Evolutionary conservation across 2,888 invertebrate species (phyloP).

Genomic region (Selenia dentaria): DNA sequence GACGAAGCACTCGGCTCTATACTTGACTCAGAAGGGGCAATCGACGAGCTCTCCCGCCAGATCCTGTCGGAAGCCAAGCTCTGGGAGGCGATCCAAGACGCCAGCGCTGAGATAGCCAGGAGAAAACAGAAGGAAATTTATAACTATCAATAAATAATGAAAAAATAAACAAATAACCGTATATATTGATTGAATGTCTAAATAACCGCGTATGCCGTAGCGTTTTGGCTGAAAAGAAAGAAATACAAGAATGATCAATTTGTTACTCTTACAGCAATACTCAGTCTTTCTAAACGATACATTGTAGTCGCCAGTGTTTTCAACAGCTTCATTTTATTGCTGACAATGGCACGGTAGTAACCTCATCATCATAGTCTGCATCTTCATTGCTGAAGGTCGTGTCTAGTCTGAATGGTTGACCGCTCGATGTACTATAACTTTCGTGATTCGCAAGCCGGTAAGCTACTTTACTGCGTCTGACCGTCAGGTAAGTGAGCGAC

Average conservation of each 20-base stretch:
- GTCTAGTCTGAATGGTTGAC: too few relatives aligned
- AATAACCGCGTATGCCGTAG: slow-evolving; percentile 38
- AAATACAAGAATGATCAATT: not conserved
- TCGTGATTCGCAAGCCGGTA: too few relatives aligned
- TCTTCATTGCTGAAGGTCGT: too few relatives aligned
- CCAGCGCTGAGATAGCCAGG: slow-evolving; percentile 88
- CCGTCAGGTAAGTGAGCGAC: too few relatives aligned
- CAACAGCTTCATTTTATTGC: too few relatives aligned
- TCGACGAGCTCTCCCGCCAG: slow-evolving; percentile 90
- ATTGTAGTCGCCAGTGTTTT: too few relatives aligned
- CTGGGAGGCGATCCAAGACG: slow-evolving; percentile 92
- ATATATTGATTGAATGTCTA: slow-evolving; percentile 37
- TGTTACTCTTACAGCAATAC: too few relatives aligned
- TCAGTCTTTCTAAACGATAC: too few relatives aligned
- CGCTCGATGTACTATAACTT: too few relatives aligned
- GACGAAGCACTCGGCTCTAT: slow-evolving; percentile 88
- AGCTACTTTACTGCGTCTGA: too few relatives aligned
- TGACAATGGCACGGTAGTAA: too few relatives aligned
- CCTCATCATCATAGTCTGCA: too few relatives aligned
- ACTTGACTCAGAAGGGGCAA: slow-evolving; percentile 88
- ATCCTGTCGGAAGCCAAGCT: slow-evolving; percentile 91
- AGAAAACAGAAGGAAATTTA: slow-evolving; percentile 81
- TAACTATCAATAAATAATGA: slow-evolving; percentile 43
- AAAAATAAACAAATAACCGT: slow-evolving; percentile 35
- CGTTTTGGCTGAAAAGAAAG: slow-evolving; percentile 31